Conservation (phyloP, 2,888 invertebrate genomes). For the Yponomeuta malinellus region DNA sequence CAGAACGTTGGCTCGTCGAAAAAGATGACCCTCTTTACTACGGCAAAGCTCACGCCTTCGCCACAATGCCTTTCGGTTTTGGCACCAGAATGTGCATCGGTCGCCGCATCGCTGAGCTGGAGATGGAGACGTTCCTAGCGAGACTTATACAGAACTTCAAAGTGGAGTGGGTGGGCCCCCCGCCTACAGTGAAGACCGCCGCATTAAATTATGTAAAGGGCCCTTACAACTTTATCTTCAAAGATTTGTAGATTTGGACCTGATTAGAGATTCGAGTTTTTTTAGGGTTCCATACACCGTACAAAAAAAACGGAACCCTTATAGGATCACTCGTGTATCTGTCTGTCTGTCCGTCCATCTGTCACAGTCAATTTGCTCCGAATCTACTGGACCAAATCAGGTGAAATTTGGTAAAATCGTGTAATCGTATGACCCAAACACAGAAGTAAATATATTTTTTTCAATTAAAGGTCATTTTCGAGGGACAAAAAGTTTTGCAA, state of each 20-base stretch:
- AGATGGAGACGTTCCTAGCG: conserved; percentile 15
- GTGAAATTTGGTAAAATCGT: too few species aligned
- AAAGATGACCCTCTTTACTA: conserved; percentile 51
- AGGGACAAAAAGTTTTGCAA: too few species aligned
- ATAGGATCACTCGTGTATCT: too few species aligned
- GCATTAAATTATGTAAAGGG: conserved; percentile 12
- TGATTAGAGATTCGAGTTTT: too few species aligned
- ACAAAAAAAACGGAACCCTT: too few species aligned
- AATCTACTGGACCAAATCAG: too few species aligned
- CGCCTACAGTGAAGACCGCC: neutral
- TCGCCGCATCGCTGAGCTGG: conserved; percentile 15
- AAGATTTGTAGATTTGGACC: conserved; percentile 4
- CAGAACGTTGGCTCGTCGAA: conserved; percentile 83
- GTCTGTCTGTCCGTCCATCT: too few species aligned
- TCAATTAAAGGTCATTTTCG: too few species aligned
- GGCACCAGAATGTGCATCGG: conserved; percentile 45
- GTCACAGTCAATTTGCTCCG: too few species aligned
- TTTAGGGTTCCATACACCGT: too few species aligned
- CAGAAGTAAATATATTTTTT: too few species aligned
- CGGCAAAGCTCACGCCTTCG: conserved; percentile 75
- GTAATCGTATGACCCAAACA: too few species aligned
- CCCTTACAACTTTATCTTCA: conserved; percentile 17
- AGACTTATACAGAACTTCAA: conserved; percentile 15
- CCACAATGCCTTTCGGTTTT: conserved; percentile 79
- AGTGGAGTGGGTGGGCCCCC: conserved; percentile 17